A percentile compares a stretch with the other conserved stretches of the same genome.
Evolutionary conservation across 2,113 vertebrate species (phyloP).

Genomic region (Podilymbus podiceps): DNA sequence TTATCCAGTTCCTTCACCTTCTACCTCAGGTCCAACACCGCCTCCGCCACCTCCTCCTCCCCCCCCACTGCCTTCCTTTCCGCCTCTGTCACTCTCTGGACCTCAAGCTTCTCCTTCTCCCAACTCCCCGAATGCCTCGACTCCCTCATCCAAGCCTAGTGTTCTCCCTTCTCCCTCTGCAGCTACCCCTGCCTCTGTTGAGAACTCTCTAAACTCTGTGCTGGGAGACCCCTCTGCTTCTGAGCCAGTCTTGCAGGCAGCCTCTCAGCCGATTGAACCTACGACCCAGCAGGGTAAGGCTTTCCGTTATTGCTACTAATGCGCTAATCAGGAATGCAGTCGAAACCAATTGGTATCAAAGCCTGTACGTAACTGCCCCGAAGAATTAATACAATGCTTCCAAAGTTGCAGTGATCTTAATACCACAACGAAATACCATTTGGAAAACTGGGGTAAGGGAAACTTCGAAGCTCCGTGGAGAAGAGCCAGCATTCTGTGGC

Average conservation of each 20-base stretch:
- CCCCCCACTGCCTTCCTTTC: conserved; percentile 79
- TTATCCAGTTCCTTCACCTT: conserved; percentile 73
- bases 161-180: conserved; percentile 98
- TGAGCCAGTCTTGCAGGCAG: conserved; percentile 83
- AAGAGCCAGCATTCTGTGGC: rapidly evolving
- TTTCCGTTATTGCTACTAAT: conserved; percentile 71
- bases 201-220: conserved; percentile 87
- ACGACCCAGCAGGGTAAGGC: conserved; percentile 85
- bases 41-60: conserved; percentile 73
- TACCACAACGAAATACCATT: not conserved
- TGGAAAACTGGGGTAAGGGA: not conserved
- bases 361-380: not conserved
- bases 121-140: conserved; percentile 77
- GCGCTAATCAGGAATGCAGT: conserved; percentile 47
- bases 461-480: not conserved
- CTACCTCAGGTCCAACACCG: conserved; percentile 76
- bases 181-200: conserved; percentile 89
- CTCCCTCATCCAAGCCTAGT: conserved; percentile 96
- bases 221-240: conserved; percentile 92
- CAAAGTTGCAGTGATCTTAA: not conserved
- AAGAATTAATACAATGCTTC: not conserved
- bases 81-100: conserved; percentile 78
- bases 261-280: conserved; percentile 83
- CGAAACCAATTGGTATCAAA: not conserved
- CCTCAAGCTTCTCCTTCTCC: conserved; percentile 79